These are phyloP conservation scores for Drosophila barbarae DNA, from an alignment of 2,888 invertebrate genomes.

Conservation along the genomic window DNA sequence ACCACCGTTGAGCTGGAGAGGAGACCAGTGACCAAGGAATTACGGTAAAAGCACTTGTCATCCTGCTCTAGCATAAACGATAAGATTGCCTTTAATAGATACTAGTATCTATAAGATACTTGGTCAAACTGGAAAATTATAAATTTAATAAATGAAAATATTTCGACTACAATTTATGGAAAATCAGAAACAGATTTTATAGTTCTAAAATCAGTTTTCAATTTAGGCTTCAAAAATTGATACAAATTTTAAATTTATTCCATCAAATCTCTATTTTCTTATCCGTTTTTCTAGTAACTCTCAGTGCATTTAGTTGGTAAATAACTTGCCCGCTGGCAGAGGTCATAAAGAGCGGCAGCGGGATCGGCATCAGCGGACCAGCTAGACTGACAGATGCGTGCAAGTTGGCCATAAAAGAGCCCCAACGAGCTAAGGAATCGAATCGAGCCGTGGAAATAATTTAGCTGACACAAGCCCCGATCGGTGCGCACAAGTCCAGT, in stretches of 20 bases:
- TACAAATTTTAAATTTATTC: too few relatives aligned
- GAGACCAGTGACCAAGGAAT: slow-evolving; percentile 24
- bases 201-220: not conserved
- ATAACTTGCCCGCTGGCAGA: slow-evolving; percentile 65
- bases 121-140: slow-evolving; percentile 47
- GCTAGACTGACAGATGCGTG: slow-evolving; percentile 66
- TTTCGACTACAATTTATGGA: not conserved
- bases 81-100: slow-evolving; percentile 70
- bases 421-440: slow-evolving; percentile 47
- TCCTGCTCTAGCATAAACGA: slow-evolving; percentile 46
- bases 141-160: too few relatives aligned
- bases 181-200: not conserved
- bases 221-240: not conserved
- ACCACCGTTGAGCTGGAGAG: slow-evolving; percentile 69
- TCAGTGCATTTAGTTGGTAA: slow-evolving; percentile 50
- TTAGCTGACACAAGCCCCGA: slow-evolving; percentile 59
- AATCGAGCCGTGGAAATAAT: slow-evolving; percentile 58
- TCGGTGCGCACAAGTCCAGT: slow-evolving; percentile 35
- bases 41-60: slow-evolving; percentile 38
- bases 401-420: slow-evolving; percentile 71
- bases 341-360: slow-evolving; percentile 68
- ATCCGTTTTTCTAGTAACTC: not conserved
- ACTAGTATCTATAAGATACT: slow-evolving; percentile 56
- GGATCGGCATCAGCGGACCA: slow-evolving; percentile 38
- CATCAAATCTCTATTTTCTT: too few relatives aligned